phyloP scores from a whole-genome alignment of 2,888 invertebrate genomes.

The Exocentrus adspersus region DNA sequence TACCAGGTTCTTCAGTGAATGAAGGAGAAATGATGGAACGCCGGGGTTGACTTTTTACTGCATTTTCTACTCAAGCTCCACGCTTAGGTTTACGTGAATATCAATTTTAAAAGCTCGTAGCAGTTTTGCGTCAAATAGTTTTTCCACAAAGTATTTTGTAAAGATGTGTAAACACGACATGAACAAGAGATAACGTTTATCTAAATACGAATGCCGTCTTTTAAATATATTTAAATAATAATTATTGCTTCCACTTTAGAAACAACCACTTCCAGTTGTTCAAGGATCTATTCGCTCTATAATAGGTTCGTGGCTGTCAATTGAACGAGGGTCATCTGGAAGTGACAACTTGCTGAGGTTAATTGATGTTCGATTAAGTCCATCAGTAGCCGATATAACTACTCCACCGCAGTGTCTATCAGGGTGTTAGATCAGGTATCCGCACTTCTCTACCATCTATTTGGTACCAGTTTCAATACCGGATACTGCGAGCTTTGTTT shows the following conservation, averaged over 20 bases:
- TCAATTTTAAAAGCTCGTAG: not conserved
- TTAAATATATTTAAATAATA: no score
- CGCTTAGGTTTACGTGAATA: not conserved
- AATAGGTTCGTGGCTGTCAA: not conserved
- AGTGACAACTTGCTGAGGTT: not conserved
- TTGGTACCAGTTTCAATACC: no score
- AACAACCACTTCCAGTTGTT: not conserved
- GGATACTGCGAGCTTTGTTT: no score
- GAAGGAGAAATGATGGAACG: conserved; percentile 19
- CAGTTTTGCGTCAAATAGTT: no score
- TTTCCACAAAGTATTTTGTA: no score
- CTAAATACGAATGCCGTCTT: no score
- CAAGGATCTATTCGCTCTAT: not conserved
- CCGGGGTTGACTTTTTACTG: conserved; percentile 4
- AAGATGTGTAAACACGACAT: no score
- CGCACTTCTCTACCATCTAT: no score
- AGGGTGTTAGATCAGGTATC: not conserved
- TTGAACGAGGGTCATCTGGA: not conserved
- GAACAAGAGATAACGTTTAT: no score
- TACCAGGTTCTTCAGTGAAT: conserved; percentile 7
- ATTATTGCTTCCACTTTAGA: no score
- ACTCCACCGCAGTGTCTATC: not conserved
- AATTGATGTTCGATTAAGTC: conserved; percentile 1
- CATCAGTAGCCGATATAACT: not conserved
- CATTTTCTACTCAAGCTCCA: not conserved